phyloP scores from a whole-genome alignment of 2,888 invertebrate species.

The Xanthia togata region DNA sequence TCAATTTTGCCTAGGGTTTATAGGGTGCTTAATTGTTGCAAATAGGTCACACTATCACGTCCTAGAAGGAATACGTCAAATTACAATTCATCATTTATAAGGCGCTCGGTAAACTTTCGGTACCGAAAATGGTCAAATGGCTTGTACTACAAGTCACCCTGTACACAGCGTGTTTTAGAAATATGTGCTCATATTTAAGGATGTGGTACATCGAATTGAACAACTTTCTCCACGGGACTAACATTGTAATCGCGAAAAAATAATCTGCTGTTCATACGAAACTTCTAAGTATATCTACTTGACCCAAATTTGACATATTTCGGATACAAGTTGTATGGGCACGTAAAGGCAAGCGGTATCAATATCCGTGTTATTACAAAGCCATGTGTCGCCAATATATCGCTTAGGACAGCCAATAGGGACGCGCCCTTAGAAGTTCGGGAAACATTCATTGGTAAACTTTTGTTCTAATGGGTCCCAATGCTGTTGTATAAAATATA shows the following conservation, averaged over 20 bases:
- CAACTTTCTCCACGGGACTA: background rate
- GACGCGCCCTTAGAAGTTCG: constrained; percentile 24
- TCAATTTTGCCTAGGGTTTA: no score
- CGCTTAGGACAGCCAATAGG: constrained; percentile 38
- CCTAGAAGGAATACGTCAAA: no score
- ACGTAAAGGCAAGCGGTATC: constrained; percentile 22
- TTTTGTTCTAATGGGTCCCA: constrained; percentile 40
- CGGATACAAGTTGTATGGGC: background rate
- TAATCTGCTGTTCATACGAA: background rate
- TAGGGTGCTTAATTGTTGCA: no score
- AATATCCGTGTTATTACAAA: constrained; percentile 51
- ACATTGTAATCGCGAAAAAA: background rate
- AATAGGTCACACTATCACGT: no score
- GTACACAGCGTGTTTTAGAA: background rate
- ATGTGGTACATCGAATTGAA: background rate
- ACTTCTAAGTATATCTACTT: background rate
- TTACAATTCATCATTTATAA: no score
- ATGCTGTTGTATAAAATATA: constrained; percentile 19
- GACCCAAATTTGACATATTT: background rate
- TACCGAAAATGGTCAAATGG: no score
- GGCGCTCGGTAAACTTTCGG: no score
- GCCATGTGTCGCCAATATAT: constrained; percentile 49
- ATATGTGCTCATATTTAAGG: background rate
- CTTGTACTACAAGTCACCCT: no score
- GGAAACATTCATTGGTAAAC: constrained; percentile 50